Percentiles rank a stretch among this genome's conserved stretches.
Evolutionary conservation across 2,888 invertebrate genomes (phyloP).

Genomic region (Drosophila rubida): DNA sequence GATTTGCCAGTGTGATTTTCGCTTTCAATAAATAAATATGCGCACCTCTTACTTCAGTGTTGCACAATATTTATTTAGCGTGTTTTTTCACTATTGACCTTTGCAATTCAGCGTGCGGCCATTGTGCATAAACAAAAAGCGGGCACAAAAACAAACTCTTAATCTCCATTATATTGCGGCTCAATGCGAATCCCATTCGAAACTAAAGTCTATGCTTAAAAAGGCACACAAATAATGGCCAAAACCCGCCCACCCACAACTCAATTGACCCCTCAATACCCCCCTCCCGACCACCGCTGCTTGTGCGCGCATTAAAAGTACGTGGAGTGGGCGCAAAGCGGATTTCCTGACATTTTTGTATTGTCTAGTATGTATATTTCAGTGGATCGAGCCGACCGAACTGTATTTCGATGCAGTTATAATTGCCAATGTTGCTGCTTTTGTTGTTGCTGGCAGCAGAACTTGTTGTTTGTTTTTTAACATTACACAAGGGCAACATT

Average conservation of each 20-base stretch:
- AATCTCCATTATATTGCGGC: conserved; percentile 70
- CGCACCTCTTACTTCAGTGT: conserved; percentile 27
- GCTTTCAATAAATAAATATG: conserved; percentile 53
- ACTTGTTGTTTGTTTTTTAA: conserved; percentile 66
- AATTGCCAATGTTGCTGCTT: conserved; percentile 59
- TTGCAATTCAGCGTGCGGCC: conserved; percentile 41
- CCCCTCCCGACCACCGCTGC: conserved; percentile 3
- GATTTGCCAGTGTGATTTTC: conserved; percentile 31
- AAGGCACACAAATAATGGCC: conserved; percentile 65
- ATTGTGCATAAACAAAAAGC: conserved; percentile 38
- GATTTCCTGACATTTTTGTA: conserved; percentile 66
- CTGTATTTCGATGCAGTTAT: conserved; percentile 70
- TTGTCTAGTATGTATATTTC: conserved; percentile 10
- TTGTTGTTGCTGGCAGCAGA: conserved; percentile 28
- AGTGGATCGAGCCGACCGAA: conserved; percentile 6
- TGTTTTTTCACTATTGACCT: conserved; percentile 50
- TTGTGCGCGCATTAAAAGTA: conserved; percentile 61
- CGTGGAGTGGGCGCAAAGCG: conserved; percentile 73
- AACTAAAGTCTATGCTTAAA: conserved; percentile 57
- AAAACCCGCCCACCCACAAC: conserved; percentile 11
- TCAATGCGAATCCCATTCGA: conserved; percentile 46
- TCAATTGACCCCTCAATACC: conserved; percentile 12
- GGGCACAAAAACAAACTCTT: conserved; percentile 49
- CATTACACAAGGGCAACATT: conserved; percentile 77
- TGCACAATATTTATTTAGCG: conserved; percentile 57